These are phyloP conservation scores for Drosophila nasuta DNA, from an alignment of 1,140 invertebrate genomes.

Conservation along the genomic window DNA sequence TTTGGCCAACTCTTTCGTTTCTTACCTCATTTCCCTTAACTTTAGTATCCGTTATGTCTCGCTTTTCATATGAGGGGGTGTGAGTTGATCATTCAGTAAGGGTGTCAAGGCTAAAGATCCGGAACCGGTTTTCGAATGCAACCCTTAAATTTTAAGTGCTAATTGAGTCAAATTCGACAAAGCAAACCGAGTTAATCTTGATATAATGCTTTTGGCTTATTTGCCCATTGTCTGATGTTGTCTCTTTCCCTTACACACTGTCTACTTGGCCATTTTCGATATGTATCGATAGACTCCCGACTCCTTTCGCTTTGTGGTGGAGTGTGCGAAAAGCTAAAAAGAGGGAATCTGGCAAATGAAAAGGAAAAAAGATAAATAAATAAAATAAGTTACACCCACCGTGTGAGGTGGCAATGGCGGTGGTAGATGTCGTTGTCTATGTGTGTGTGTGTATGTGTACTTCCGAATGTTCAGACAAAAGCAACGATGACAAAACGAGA, in stretches of 20 bases:
- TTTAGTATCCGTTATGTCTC: not conserved
- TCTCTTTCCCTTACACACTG: not conserved
- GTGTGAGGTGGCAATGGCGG: slow-evolving; percentile 14
- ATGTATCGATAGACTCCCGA: slow-evolving; percentile 34
- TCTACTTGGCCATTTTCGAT: slow-evolving; percentile 15
- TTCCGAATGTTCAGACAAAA: slow-evolving; percentile 72
- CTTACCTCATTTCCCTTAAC: not conserved
- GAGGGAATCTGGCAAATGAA: slow-evolving; percentile 43
- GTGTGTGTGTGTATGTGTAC: slow-evolving; percentile 35
- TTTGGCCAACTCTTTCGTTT: not conserved
- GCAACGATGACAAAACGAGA: slow-evolving; percentile 57
- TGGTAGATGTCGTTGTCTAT: slow-evolving; percentile 29
- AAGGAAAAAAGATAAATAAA: slow-evolving; percentile 29
- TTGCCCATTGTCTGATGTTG: slow-evolving; percentile 4
- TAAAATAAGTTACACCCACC: slow-evolving; percentile 68
- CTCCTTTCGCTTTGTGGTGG: slow-evolving; percentile 9
- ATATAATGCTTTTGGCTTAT: slow-evolving; percentile 2
- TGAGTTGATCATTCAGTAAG: slow-evolving; percentile 10
- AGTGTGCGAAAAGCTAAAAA: slow-evolving; percentile 43
- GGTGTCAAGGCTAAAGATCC: slow-evolving; percentile 19
- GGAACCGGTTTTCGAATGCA: slow-evolving; percentile 7
- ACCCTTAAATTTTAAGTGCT: slow-evolving; percentile 10
- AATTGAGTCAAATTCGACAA: slow-evolving; percentile 20
- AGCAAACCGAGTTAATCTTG: slow-evolving; percentile 4
- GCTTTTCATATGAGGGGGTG: not conserved